Conservation (phyloP, 2,113 vertebrate genomes). For the Oreotragus oreotragus region DNA sequence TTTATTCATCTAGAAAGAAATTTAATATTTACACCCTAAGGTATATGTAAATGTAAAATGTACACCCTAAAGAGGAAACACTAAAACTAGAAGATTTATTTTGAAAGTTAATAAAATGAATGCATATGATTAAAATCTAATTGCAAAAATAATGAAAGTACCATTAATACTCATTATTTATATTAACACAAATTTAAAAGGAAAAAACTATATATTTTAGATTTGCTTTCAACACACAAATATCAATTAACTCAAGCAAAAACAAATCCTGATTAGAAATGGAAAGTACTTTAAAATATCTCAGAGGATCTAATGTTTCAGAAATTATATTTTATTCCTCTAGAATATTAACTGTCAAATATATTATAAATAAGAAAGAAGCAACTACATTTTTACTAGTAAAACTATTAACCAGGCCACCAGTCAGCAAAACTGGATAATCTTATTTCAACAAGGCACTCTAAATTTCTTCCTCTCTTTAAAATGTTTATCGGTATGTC, state of each 20-base stretch:
- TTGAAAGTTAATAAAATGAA: constrained; percentile 17
- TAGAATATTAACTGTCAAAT: neutral
- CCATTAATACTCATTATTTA: neutral
- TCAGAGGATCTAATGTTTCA: neutral
- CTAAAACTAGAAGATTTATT: neutral
- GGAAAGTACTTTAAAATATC: neutral
- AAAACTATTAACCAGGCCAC: neutral
- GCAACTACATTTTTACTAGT: neutral
- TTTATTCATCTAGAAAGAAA: constrained; percentile 20
- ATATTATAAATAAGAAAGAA: neutral
- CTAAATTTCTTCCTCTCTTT: neutral
- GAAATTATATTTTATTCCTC: neutral
- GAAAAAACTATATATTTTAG: neutral
- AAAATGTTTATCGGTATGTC: neutral
- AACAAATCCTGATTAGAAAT: neutral
- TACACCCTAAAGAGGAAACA: neutral
- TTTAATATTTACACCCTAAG: neutral
- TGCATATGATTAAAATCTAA: constrained; percentile 19
- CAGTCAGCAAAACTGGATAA: neutral
- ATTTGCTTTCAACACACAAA: neutral
- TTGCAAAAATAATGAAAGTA: neutral
- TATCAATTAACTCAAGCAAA: constrained; percentile 9
- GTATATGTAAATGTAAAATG: neutral
- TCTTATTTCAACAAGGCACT: neutral
- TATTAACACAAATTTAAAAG: neutral